Evolutionary conservation across 2,797 vertebrate species (phyloP), one percentile per base, ranked within the genome.

Genomic region (Sebastes baramenuke): DNA sequence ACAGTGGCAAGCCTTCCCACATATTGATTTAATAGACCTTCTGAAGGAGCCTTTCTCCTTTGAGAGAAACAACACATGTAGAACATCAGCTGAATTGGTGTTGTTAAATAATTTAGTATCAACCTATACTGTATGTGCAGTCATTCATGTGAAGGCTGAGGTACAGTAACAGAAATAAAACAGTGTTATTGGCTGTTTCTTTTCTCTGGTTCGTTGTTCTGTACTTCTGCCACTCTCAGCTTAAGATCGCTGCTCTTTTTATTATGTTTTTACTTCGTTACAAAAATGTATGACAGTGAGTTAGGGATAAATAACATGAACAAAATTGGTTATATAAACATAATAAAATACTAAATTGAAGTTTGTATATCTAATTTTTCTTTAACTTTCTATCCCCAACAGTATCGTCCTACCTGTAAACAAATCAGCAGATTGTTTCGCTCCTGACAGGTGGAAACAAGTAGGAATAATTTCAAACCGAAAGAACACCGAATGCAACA

Each of bases 51-150:
- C 82, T 75, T 76, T 81, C 77, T 90, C 89, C 87, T 91, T 58
- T 72, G 88, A 92, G 86, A 91, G 83, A 91, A 88, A 84, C 80
- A 84, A 92, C 89, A 93, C 84, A 82, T 93, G 93, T 90, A 90
- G 77, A 89, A 90, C 90, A 93, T 92, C 80, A 86, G 80, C 66
- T 72, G 81, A 80, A 88, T 85, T 91, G 90, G 87, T 84, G 77
- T 89, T 82, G 81, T 82, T 94, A 90, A 95, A 94, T 94, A 90
- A 93, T 94, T 93, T 88, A 94, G 72, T 69, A 87, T 89, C 75
- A 91, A 72, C 80, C 81, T 77, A 54, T 83, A 72, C 84, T 83
- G 81, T 80, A 70, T 79, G 84, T 89, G 80, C 86, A 90, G 81
- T 87, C 81, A 78, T 66, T 94, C 82, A 87, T 56, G 83, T 87